Conservation (phyloP, 2,797 vertebrate genomes). For the Denticeps clupeoides region DNA sequence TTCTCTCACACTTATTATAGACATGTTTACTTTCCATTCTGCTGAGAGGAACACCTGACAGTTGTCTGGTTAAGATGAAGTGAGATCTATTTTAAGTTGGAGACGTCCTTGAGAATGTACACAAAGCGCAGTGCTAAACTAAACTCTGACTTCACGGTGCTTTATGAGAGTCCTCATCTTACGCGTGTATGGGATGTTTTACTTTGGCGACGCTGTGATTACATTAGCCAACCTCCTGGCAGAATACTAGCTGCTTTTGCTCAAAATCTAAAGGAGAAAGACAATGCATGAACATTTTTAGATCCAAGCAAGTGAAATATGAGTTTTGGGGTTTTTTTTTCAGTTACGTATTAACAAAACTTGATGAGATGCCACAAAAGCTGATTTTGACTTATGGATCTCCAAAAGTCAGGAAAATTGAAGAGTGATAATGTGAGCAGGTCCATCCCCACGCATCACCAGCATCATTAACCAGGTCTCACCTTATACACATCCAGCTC, state of each 20-base stretch:
- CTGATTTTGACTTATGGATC: not conserved
- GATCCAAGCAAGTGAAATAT: too few species aligned
- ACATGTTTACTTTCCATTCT: slow-evolving; percentile 2
- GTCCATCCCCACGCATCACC: too few species aligned
- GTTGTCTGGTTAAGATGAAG: slow-evolving; percentile 38
- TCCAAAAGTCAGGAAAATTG: too few species aligned
- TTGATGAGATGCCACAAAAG: too few species aligned
- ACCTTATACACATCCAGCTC: slow-evolving; percentile 97
- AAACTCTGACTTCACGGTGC: slow-evolving; percentile 49
- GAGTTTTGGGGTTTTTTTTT: too few species aligned
- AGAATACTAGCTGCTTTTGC: slow-evolving; percentile 41
- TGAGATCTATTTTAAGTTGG: slow-evolving; percentile 60
- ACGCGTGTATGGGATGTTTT: slow-evolving; percentile 40
- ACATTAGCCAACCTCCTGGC: slow-evolving; percentile 51
- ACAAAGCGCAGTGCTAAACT: slow-evolving; percentile 53
- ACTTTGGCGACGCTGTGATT: slow-evolving; percentile 56
- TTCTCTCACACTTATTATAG: slow-evolving; percentile 2
- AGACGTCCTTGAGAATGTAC: slow-evolving; percentile 43
- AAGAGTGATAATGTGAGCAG: too few species aligned
- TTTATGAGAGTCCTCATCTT: slow-evolving; percentile 54
- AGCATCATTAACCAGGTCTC: slow-evolving; percentile 17
- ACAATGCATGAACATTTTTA: not conserved
- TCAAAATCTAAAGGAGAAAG: slow-evolving; percentile 5
- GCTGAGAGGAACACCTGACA: slow-evolving; percentile 34
- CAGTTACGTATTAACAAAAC: too few species aligned